phyloP scores from a whole-genome alignment of 2,888 invertebrate species.

The Hermodice carunculata region DNA sequence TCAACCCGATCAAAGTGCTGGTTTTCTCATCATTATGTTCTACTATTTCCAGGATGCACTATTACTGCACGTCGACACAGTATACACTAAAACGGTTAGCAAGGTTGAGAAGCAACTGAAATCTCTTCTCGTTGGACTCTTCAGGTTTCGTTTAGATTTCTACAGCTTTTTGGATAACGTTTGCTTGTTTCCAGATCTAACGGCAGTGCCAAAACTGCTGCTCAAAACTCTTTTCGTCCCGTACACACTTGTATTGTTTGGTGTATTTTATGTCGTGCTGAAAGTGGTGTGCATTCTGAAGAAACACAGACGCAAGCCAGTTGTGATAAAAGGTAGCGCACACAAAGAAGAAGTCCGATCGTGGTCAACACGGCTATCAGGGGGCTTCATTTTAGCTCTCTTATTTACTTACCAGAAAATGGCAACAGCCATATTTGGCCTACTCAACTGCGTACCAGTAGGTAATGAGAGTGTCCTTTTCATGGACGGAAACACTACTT shows the following conservation, averaged over 20 bases:
- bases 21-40: constrained; percentile 25
- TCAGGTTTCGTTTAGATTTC: constrained; percentile 27
- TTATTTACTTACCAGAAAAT: constrained; percentile 21
- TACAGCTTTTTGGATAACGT: constrained; percentile 29
- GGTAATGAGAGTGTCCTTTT: constrained; percentile 18
- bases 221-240: constrained; percentile 23
- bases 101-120: constrained; percentile 20
- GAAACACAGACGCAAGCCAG: not conserved
- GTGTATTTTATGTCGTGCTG: constrained; percentile 2
- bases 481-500: constrained; percentile 14
- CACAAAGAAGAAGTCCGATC: not conserved
- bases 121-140: constrained; percentile 17
- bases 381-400: constrained; percentile 15
- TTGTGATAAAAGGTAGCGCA: not conserved
- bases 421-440: constrained; percentile 14
- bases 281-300: not conserved
- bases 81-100: constrained; percentile 20
- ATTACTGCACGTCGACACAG: constrained; percentile 22
- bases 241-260: constrained; percentile 17
- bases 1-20: not conserved
- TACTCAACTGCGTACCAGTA: constrained; percentile 22
- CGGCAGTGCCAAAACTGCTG: constrained; percentile 21
- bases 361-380: constrained; percentile 1
- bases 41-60: constrained; percentile 34
- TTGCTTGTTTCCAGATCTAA: constrained; percentile 15